Conservation (phyloP, 2,888 invertebrate species). For the Nomada fabriciana region DNA sequence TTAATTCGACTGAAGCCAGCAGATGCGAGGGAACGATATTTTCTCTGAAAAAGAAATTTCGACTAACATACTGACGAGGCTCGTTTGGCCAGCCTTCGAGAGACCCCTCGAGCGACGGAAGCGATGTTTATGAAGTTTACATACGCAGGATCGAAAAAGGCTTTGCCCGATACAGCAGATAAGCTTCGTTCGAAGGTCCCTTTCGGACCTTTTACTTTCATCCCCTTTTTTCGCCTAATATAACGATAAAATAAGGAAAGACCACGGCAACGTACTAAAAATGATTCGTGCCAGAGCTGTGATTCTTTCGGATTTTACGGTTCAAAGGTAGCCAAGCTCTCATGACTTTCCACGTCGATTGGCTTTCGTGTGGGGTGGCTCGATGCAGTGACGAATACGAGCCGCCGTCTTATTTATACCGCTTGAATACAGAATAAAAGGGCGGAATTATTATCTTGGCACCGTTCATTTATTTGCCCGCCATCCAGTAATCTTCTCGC, state of each 20-base stretch:
- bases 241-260: slow-evolving; percentile 68
- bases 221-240: slow-evolving; percentile 57
- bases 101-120: slow-evolving; percentile 39
- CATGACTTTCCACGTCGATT: slow-evolving; percentile 64
- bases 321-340: slow-evolving; percentile 44
- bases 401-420: slow-evolving; percentile 49
- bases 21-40: slow-evolving; percentile 54
- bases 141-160: slow-evolving; percentile 56
- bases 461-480: slow-evolving; percentile 44
- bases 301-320: slow-evolving; percentile 80
- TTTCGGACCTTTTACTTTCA: slow-evolving; percentile 42
- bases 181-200: slow-evolving; percentile 48
- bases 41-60: slow-evolving; percentile 62
- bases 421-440: slow-evolving; percentile 41
- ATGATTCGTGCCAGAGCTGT: slow-evolving; percentile 71
- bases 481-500: slow-evolving; percentile 18
- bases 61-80: slow-evolving; percentile 54
- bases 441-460: slow-evolving; percentile 56
- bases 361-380: slow-evolving; percentile 31
- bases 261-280: slow-evolving; percentile 49
- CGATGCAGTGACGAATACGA: slow-evolving; percentile 59
- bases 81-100: slow-evolving; percentile 55
- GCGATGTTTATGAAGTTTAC: slow-evolving; percentile 64
- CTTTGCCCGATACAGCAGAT: slow-evolving; percentile 51
- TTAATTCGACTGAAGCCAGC: slow-evolving; percentile 59